Evolutionary conservation across 53 echinoderm and acorn worm species (phyloP).

Genomic region (Holothuria leucospilota): DNA sequence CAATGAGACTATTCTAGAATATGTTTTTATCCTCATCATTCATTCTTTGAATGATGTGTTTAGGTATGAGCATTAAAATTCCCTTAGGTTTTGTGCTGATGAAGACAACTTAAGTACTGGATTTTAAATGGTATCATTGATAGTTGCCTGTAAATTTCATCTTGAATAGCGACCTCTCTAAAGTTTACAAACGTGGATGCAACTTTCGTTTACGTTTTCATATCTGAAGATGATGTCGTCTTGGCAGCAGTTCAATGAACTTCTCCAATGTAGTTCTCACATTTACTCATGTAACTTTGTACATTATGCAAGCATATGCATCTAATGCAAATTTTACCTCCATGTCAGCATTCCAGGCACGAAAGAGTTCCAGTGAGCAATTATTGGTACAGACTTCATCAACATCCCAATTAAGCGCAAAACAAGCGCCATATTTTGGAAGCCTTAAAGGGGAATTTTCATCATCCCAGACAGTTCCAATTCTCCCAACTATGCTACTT

Average conservation of each 20-base stretch:
- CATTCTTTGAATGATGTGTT: too few species aligned
- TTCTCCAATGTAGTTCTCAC: slow-evolving; percentile 19
- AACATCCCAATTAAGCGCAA: slow-evolving; percentile 5
- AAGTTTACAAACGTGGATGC: slow-evolving; percentile 31
- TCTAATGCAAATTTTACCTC: slow-evolving; percentile 48
- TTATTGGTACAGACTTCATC: slow-evolving; percentile 24
- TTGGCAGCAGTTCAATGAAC: slow-evolving; percentile 8
- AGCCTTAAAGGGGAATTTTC: too few species aligned
- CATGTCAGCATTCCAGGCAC: slow-evolving; percentile 48
- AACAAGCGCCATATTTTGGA: neutral
- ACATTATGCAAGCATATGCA: slow-evolving; percentile 54
- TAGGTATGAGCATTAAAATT: too few species aligned
- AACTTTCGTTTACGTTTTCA: slow-evolving; percentile 3
- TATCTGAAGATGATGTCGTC: neutral
- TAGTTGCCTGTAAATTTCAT: too few species aligned
- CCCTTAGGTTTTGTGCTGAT: too few species aligned
- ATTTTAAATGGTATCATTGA: too few species aligned
- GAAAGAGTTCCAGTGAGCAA: slow-evolving; percentile 22
- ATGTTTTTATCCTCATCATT: too few species aligned
- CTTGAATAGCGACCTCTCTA: too few species aligned
- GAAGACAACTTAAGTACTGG: too few species aligned
- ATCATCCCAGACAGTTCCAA: too few species aligned
- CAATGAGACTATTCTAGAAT: too few species aligned
- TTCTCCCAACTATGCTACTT: too few species aligned
- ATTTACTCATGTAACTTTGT: slow-evolving; percentile 50